A percentile compares a stretch with the other conserved stretches of the same genome.
These are phyloP conservation scores for Parazoanthus swiftii DNA, from an alignment of 92 coral and sea anemone species.

Conservation along the genomic window DNA sequence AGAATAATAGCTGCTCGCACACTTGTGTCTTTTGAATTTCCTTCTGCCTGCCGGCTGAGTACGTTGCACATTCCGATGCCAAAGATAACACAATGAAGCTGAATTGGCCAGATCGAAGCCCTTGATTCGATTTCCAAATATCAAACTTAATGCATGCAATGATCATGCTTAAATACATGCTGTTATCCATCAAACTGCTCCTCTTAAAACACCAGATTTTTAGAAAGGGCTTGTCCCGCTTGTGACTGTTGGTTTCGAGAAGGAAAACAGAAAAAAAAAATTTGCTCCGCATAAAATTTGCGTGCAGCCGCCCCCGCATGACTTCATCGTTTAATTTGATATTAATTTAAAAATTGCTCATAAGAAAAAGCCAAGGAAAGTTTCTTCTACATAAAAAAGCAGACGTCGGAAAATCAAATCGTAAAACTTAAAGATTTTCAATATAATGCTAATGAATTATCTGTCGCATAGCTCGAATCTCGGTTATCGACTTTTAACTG, in stretches of 20 bases:
- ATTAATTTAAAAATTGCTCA: no score
- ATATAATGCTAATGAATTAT: no score
- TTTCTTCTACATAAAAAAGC: no score
- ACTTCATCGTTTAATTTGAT: no score
- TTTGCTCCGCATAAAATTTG: not conserved
- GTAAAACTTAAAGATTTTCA: no score
- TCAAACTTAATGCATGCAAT: not conserved
- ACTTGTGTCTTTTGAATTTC: conserved; percentile 5
- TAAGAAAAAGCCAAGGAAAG: no score
- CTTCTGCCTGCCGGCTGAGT: not conserved
- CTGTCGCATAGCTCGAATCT: no score
- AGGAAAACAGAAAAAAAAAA: not conserved
- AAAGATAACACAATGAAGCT: conserved; percentile 4
- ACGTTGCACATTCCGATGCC: conserved; percentile 9
- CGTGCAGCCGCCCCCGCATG: no score
- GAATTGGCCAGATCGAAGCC: not conserved
- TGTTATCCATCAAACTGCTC: conserved; percentile 3
- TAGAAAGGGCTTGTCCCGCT: not conserved
- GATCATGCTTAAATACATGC: not conserved
- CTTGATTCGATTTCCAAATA: conserved; percentile 12
- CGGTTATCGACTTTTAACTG: no score
- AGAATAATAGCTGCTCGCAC: not conserved
- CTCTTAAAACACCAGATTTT: not conserved
- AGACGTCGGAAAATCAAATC: no score
- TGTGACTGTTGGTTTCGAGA: not conserved